Conservation (phyloP, 2,888 invertebrate genomes). For the Sylvicola cinctus region DNA sequence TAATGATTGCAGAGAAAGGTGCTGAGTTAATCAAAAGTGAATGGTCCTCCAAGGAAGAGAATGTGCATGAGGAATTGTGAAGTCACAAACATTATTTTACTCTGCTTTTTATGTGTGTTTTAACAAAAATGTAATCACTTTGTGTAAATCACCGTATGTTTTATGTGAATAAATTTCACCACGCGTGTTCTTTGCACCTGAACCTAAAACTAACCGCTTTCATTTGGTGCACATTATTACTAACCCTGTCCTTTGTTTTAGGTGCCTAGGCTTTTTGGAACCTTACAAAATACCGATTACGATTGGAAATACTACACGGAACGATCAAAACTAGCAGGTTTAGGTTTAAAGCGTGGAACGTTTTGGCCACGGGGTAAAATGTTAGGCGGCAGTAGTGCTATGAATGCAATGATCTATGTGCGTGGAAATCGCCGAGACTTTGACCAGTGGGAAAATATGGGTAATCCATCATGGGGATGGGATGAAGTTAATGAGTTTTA, state of each 20-base stretch:
- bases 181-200: no score
- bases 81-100: no score
- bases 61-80: no score
- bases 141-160: no score
- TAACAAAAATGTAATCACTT: no score
- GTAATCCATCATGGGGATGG: constrained; percentile 47
- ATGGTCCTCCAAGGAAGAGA: constrained; percentile 18
- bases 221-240: no score
- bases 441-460: constrained; percentile 36
- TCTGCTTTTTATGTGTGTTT: no score
- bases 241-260: no score
- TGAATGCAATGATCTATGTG: constrained; percentile 44
- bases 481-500: constrained; percentile 60
- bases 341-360: constrained; percentile 14
- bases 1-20: constrained; percentile 45
- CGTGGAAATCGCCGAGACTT: constrained; percentile 41
- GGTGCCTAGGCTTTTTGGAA: constrained; percentile 1
- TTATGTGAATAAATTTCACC: no score
- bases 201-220: no score
- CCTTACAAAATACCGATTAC: background rate
- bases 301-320: constrained; percentile 3
- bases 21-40: constrained; percentile 38
- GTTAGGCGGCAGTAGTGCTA: constrained; percentile 43
- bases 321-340: constrained; percentile 2
- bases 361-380: constrained; percentile 36